Conservation (phyloP, 92 coral and sea anemone genomes). For the Parazoanthus swiftii region DNA sequence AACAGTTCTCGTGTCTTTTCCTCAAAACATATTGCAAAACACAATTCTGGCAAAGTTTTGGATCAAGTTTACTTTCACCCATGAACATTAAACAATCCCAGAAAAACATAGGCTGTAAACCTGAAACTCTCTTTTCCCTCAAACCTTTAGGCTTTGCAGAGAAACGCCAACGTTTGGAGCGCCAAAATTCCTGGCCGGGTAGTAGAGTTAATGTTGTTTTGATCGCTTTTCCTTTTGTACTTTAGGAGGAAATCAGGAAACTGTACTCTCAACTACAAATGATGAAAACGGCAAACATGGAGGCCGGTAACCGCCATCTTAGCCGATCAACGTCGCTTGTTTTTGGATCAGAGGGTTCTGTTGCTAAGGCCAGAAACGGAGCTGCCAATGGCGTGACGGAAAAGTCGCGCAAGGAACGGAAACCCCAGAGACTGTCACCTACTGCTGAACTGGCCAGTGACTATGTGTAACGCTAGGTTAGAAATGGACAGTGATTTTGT, state of each 20-base stretch:
- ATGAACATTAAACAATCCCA: too few relatives aligned
- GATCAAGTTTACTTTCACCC: too few relatives aligned
- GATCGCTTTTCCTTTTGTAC: not conserved
- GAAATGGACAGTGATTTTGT: not conserved
- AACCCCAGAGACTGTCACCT: conserved; percentile 69
- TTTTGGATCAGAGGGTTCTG: conserved; percentile 55
- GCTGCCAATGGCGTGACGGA: conserved; percentile 13
- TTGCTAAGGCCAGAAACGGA: conserved; percentile 39
- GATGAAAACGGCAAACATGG: conserved; percentile 82
- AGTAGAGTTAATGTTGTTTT: too few relatives aligned
- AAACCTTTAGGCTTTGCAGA: too few relatives aligned
- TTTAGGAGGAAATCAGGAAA: conserved; percentile 81
- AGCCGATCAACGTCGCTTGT: conserved; percentile 60
- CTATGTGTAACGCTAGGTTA: conserved; percentile 47
- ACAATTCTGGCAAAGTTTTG: too few relatives aligned
- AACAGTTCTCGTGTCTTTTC: too few relatives aligned
- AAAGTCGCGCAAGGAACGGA: conserved; percentile 48
- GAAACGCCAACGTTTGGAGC: too few relatives aligned
- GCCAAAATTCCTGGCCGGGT: too few relatives aligned
- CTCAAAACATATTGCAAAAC: too few relatives aligned
- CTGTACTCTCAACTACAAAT: conserved; percentile 79
- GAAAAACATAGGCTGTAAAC: too few relatives aligned
- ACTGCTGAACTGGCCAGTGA: conserved; percentile 78
- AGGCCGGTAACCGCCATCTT: conserved; percentile 83
- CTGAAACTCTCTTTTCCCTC: too few relatives aligned